Base-by-base conservation (phyloP, 2,888 invertebrate species). In the Athripsodes cinereus region DNA sequence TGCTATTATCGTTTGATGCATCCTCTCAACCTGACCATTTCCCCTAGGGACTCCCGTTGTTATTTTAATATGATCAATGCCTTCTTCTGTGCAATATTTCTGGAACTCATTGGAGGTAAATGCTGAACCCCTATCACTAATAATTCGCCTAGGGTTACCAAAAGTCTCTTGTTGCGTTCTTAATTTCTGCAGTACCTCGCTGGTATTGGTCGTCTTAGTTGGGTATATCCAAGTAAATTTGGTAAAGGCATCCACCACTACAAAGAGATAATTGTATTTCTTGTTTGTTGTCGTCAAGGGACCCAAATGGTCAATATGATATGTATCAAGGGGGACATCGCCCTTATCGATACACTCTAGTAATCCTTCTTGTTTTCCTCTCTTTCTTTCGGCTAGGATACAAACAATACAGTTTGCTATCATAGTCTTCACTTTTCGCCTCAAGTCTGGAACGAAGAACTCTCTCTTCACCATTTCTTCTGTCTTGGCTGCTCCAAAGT, bases 191-290 rank as follows among this genome's bases (percentile, higher is more conserved):
- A 73, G 40, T 0, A 66, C 68, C 52, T 74, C 70, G 19, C 62
- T 64, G 1, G 66, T 59, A 0, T 67, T 61, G 1, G 66, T 67
- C 1, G 65, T 59, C 53, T 70, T 70, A 0, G 66, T 66, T 1
- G 70, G n/a, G 53, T 66, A 71, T 0, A 71, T 13, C 69, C 72
- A 72, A 1, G 64, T 65, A 65, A 71, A 71, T 53, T 72, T 72
- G 0, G 69, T 69, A 47, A 70, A 72, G 0, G 61, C 67, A 61
- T 73, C 71, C 0, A 71, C 59, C 0, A 71, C 62, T 0, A 68
- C 68, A 0, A 73, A 65, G 1, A 74, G 68, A 35, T 72, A 63
- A 46, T 69, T 69, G 46, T 71, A 70, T n/a, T 57, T 52, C 56
- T 69, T 70, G 1, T 64, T 64, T 1, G 70, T 71, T 2, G 66